Base-by-base conservation (phyloP, 2,113 vertebrate species). In the Illadopsis cleaveri region DNA sequence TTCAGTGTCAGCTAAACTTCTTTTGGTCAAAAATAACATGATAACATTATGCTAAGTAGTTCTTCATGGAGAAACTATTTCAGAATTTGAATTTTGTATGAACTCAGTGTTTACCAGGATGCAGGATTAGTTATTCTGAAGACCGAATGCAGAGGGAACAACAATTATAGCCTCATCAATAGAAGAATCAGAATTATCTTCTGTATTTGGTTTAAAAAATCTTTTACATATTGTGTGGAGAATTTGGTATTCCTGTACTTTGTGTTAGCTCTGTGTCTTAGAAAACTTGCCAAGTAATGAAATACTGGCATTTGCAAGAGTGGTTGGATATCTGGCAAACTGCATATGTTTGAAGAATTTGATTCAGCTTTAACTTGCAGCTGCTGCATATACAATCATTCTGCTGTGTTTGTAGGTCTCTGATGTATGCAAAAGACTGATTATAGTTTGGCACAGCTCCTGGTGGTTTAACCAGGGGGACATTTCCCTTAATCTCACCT, bases 401-500 rank as follows among this genome's bases (percentile, higher is more conserved):
- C 88, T 93, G 85, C 90, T 90, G 75, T 81, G 64, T 95, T 93
- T 93, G 79, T 95, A 92, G 68, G 93, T 90, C 96, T 89, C 90
- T 90, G 72, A 90, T 95, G 82, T 92, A 90, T 94, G 93, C 75
- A 93, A 93, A 94, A 90, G 72, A 35, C 79, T 95, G 92, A 96
- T 96, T 95, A 94, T 84, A 94, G 56, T 83, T 89, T 96, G 96
- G 94, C 96, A 90, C 31, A 86, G 58, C 51, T 95, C 71, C 92
- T 96, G 76, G 42, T 86, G 48, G 6, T 50, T 94, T 92, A 94
- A 90, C 92, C 72, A 90, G 69, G 72, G 92, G 94, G 69, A 91
- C 65, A 84, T 94, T 94, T 97, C 82, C 82, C 72, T 92, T 97
- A 96, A 94, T 97, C 92, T 96, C 76, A 97, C 96, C 94, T 96